Conservation (phyloP, 2,888 invertebrate genomes). For the Pteria penguin region DNA sequence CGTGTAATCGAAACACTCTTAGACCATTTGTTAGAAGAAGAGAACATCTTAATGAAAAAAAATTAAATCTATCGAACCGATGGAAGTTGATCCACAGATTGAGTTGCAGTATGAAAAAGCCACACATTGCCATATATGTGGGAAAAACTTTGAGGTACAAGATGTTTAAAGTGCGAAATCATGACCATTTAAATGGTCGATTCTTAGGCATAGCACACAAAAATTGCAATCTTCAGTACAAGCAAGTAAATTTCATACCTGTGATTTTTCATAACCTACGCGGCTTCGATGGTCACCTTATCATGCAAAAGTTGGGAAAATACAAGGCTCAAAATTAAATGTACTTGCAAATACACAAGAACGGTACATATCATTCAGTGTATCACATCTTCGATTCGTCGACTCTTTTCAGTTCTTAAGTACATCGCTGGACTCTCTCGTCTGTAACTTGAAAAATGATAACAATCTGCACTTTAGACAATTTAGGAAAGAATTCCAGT, state of each 20-base stretch:
- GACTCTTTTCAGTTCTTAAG: neutral
- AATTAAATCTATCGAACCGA: constrained; percentile 30
- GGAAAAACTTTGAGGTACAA: constrained; percentile 6
- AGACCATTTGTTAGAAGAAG: constrained; percentile 38
- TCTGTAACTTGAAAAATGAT: neutral
- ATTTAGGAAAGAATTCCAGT: neutral
- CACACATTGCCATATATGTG: constrained; percentile 33
- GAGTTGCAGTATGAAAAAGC: constrained; percentile 11
- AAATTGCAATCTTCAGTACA: constrained; percentile 22
- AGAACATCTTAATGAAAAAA: constrained; percentile 30
- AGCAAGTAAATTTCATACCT: constrained; percentile 24
- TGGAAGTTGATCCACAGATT: constrained; percentile 20
- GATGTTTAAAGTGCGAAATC: constrained; percentile 26
- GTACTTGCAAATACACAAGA: constrained; percentile 25
- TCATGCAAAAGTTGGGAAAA: constrained; percentile 17
- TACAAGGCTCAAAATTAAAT: constrained; percentile 21
- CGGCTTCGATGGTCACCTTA: constrained; percentile 29
- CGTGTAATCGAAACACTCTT: constrained; percentile 31
- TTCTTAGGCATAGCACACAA: constrained; percentile 24
- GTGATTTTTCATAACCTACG: constrained; percentile 35
- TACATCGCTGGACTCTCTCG: neutral
- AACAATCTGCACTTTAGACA: neutral
- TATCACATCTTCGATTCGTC: neutral
- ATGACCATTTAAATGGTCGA: constrained; percentile 21
- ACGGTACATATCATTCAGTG: constrained; percentile 28